Conservation (phyloP, 2,888 invertebrate genomes). For the Endotricha flammealis region DNA sequence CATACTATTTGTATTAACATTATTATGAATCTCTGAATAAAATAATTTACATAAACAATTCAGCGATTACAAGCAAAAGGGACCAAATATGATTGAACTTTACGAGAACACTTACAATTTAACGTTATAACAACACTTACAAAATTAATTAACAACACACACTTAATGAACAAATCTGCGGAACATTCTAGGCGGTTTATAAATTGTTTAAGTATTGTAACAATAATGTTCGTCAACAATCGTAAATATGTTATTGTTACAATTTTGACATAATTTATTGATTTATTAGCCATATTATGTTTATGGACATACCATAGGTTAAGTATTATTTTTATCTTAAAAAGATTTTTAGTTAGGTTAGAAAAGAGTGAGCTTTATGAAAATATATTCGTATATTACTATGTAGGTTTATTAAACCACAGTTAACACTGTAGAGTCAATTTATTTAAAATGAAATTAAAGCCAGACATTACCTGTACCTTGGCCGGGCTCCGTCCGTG, state of each 20-base stretch:
- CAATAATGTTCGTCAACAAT: conserved; percentile 39
- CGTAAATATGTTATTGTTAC: conserved; percentile 46
- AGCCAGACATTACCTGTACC: conserved; percentile 68
- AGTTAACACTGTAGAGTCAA: conserved; percentile 51
- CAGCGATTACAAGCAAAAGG: conserved; percentile 75
- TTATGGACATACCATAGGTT: conserved; percentile 78
- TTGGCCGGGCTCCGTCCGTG: conserved; percentile 41
- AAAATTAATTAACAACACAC: conserved; percentile 47
- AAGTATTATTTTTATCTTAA: conserved; percentile 73
- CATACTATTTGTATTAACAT: conserved; percentile 51
- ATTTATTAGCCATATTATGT: conserved; percentile 75
- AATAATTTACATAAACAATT: conserved; percentile 43
- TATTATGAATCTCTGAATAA: conserved; percentile 50
- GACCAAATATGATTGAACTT: conserved; percentile 69
- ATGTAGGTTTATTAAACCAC: conserved; percentile 48
- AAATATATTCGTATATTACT: conserved; percentile 59
- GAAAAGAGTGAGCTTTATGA: conserved; percentile 74
- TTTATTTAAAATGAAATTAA: conserved; percentile 53
- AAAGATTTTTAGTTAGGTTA: conserved; percentile 72
- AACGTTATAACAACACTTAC: conserved; percentile 65
- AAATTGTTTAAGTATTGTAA: conserved; percentile 43
- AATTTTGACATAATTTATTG: conserved; percentile 59
- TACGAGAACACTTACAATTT: conserved; percentile 38
- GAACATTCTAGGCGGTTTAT: conserved; percentile 62
- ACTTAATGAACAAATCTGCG: conserved; percentile 46